phyloP scores from a whole-genome alignment of 2,888 invertebrate species.

The Caenorhabditis angaria region DNA sequence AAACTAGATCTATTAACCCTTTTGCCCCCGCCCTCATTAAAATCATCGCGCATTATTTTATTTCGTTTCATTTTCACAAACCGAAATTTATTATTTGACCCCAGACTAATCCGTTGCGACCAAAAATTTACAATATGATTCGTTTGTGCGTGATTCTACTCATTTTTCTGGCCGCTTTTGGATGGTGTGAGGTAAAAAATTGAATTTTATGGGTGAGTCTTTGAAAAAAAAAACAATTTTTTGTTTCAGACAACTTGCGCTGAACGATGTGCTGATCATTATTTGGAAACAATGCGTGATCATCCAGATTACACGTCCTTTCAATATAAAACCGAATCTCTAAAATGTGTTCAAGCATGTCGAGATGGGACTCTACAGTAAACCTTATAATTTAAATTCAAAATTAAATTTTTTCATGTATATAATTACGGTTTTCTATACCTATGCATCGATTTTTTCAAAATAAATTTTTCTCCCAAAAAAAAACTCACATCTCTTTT shows the following conservation, averaged over 20 bases:
- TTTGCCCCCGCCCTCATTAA: not conserved
- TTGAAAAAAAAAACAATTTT: not conserved
- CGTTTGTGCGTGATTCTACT: not conserved
- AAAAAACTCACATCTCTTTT: constrained; percentile 25
- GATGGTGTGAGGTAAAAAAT: not conserved
- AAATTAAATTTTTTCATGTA: no score
- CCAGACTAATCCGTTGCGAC: no score
- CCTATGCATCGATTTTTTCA: not conserved
- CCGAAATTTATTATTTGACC: no score
- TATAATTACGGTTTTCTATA: not conserved
- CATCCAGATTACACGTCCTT: constrained; percentile 43
- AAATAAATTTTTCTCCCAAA: constrained; percentile 26
- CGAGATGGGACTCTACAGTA: constrained; percentile 17
- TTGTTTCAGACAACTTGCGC: constrained; percentile 38
- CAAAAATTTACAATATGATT: not conserved
- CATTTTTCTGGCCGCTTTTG: not conserved
- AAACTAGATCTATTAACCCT: no score
- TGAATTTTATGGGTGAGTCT: not conserved
- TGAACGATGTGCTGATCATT: constrained; percentile 45
- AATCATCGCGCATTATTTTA: not conserved
- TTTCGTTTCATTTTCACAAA: not conserved
- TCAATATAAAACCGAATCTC: constrained; percentile 39
- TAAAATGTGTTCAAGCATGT: constrained; percentile 45
- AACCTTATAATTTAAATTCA: constrained; percentile 4
- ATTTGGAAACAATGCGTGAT: constrained; percentile 37